Conservation (phyloP, 2,888 invertebrate species). For the Poecilus cupreus region DNA sequence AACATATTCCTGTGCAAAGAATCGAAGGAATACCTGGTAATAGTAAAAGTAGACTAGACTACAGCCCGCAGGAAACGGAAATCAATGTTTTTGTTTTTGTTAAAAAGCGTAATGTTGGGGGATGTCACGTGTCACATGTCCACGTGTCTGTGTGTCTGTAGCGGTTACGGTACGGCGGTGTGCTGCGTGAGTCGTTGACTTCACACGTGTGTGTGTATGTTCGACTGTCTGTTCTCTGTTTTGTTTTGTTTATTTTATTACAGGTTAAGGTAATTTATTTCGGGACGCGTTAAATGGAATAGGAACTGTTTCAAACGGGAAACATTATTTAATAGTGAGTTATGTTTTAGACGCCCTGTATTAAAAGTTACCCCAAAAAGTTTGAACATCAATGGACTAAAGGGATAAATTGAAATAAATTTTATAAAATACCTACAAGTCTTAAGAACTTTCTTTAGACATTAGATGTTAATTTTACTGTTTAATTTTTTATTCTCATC, state of each 20-base stretch:
- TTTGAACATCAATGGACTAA: too few relatives aligned
- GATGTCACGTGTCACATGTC: slow-evolving; percentile 24
- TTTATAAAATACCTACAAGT: too few relatives aligned
- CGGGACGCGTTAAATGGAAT: slow-evolving; percentile 5
- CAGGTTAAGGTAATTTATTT: slow-evolving; percentile 41
- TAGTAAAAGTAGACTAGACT: too few relatives aligned
- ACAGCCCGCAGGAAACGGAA: slow-evolving; percentile 22
- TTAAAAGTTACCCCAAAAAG: too few relatives aligned
- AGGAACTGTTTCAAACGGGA: neutral
- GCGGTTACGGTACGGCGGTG: neutral
- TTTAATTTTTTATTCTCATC: neutral
- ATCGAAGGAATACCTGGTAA: slow-evolving; percentile 6
- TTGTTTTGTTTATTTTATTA: slow-evolving; percentile 29
- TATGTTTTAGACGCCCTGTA: too few relatives aligned
- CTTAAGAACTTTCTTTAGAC: too few relatives aligned
- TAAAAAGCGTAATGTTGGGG: slow-evolving; percentile 25
- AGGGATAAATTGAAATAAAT: too few relatives aligned
- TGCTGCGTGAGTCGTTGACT: neutral
- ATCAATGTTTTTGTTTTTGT: slow-evolving; percentile 42
- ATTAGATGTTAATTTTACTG: neutral
- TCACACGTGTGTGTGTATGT: slow-evolving; percentile 14
- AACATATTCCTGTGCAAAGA: too few relatives aligned
- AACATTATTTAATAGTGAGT: too few relatives aligned
- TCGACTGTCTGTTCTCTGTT: neutral
- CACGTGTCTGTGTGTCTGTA: slow-evolving; percentile 3